Conservation (phyloP, 2,888 invertebrate genomes). For the Zootermopsis nevadensis region DNA sequence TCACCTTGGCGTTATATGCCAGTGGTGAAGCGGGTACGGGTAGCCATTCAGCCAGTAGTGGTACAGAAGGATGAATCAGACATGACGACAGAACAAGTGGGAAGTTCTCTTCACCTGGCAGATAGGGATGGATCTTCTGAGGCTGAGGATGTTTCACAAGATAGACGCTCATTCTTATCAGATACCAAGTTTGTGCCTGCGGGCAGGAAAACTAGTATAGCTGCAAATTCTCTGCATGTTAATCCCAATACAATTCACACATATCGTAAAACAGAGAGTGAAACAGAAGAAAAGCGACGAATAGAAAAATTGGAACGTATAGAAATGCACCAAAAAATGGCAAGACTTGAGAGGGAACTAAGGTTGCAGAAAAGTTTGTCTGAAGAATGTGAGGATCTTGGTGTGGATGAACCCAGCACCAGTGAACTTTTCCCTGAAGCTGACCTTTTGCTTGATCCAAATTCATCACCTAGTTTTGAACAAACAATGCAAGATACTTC, state of each 20-base stretch:
- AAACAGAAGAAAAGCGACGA: constrained; percentile 33
- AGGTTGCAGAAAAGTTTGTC: constrained; percentile 77
- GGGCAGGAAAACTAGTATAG: not conserved
- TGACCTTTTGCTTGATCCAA: constrained; percentile 74
- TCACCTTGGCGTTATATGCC: constrained; percentile 51
- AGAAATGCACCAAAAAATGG: constrained; percentile 44
- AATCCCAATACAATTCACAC: constrained; percentile 19
- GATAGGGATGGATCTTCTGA: constrained; percentile 41
- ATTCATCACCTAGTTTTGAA: constrained; percentile 76
- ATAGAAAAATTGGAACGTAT: constrained; percentile 35
- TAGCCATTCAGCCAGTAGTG: constrained; percentile 43
- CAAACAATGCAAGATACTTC: constrained; percentile 66
- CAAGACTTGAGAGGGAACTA: constrained; percentile 46
- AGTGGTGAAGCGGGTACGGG: constrained; percentile 48
- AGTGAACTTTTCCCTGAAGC: constrained; percentile 84
- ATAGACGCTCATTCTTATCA: constrained; percentile 37
- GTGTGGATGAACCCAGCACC: constrained; percentile 83
- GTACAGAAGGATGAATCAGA: constrained; percentile 42
- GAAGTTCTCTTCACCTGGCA: constrained; percentile 25
- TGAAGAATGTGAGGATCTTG: constrained; percentile 82
- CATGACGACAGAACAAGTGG: constrained; percentile 32
- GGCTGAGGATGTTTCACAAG: constrained; percentile 42
- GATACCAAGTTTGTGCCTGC: constrained; percentile 38
- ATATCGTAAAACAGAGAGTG: constrained; percentile 26
- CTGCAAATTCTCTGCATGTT: constrained; percentile 16